Evolutionary conservation across 2,888 invertebrate genomes (phyloP).

Genomic region (Rambutsinella grinnellia): DNA sequence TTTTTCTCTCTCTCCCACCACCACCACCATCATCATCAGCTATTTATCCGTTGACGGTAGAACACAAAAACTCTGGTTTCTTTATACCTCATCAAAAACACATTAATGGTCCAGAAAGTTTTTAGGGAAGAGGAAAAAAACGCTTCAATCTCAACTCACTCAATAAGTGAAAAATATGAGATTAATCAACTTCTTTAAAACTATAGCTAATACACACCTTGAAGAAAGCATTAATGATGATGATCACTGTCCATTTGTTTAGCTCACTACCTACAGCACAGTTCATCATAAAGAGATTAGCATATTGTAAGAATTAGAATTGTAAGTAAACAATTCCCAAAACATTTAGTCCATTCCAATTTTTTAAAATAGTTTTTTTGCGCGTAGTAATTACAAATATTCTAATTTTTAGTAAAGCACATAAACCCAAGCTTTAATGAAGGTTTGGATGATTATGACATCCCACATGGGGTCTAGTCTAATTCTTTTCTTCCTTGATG

Average conservation of each 20-base stretch:
- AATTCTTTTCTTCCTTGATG: conserved; percentile 54
- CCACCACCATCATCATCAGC: neutral
- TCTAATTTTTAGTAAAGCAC: neutral
- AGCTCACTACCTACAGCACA: neutral
- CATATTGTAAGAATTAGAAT: neutral
- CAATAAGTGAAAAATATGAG: too few species aligned
- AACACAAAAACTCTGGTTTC: conserved; percentile 44
- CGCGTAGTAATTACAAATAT: neutral
- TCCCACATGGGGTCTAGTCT: neutral
- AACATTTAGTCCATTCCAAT: too few species aligned
- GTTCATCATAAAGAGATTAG: neutral
- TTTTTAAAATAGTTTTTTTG: neutral
- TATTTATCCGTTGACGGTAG: neutral
- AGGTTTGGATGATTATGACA: neutral
- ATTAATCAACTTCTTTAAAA: too few species aligned
- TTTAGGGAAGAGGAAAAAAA: conserved; percentile 1
- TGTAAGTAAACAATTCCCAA: neutral
- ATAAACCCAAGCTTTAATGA: too few species aligned
- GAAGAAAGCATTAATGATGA: neutral
- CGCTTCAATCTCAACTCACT: neutral
- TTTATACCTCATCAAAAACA: conserved; percentile 67
- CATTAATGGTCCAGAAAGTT: conserved; percentile 64
- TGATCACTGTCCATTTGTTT: neutral
- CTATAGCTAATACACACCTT: neutral
- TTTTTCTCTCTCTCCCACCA: conserved; percentile 11